Percentiles rank a stretch among this genome's conserved stretches.
phyloP scores from a whole-genome alignment of 2,888 invertebrate genomes.

The Lamellibrachia columna region DNA sequence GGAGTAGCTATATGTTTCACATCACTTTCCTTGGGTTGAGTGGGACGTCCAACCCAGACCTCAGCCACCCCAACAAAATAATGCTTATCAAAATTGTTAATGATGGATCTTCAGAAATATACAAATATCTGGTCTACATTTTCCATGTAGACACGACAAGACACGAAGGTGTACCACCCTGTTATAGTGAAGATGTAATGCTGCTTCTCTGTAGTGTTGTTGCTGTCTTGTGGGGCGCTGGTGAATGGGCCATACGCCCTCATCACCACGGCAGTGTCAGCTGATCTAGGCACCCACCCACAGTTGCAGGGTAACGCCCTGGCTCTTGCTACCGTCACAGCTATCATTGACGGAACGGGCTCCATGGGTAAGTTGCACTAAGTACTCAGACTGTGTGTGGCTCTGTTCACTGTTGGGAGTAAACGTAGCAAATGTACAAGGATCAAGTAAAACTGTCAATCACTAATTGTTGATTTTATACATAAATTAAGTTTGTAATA shows the following conservation, averaged over 20 bases:
- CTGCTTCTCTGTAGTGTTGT: conserved; percentile 65
- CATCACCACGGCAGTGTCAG: conserved; percentile 95
- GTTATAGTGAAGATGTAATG: conserved; percentile 12
- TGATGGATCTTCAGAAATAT: no score
- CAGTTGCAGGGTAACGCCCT: conserved; percentile 84
- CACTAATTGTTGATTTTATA: no score
- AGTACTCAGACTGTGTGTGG: not conserved
- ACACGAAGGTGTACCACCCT: not conserved
- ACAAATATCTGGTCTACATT: no score
- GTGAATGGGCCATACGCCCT: conserved; percentile 97
- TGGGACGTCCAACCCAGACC: no score
- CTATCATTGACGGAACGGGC: conserved; percentile 96
- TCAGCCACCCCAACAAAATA: no score
- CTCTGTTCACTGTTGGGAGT: not conserved
- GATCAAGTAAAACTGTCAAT: no score
- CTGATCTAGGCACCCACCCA: conserved; percentile 88
- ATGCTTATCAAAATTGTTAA: no score
- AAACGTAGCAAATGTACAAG: not conserved
- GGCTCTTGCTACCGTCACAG: conserved; percentile 95
- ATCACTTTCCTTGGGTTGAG: no score
- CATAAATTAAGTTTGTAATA: no score
- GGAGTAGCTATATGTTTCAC: no score
- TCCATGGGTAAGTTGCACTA: conserved; percentile 66
- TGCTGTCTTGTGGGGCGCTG: conserved; percentile 80
- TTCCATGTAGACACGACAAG: no score